Evolutionary conservation across 2,888 invertebrate genomes (phyloP).

Genomic region (Callyntrura guangdongensis): DNA sequence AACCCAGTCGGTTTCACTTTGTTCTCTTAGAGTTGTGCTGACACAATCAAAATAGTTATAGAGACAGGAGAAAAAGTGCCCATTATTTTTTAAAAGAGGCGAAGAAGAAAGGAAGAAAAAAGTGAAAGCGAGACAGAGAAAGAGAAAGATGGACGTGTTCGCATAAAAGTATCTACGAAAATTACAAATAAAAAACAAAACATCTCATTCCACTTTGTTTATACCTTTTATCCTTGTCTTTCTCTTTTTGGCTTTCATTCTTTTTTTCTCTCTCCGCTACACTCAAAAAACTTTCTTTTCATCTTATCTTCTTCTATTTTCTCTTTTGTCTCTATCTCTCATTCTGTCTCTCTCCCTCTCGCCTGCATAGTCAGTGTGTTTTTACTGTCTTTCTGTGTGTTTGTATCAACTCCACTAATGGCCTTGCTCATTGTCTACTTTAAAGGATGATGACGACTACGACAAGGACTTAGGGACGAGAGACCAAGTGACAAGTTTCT

Average conservation of each 20-base stretch:
- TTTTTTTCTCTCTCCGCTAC: not conserved
- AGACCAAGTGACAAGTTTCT: conserved; percentile 29
- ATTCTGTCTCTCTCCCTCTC: not conserved
- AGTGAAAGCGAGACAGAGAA: too few species aligned
- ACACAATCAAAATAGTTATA: too few species aligned
- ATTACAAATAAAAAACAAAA: not conserved
- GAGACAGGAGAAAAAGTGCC: too few species aligned
- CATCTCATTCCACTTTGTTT: not conserved
- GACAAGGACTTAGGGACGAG: not conserved
- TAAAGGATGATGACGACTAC: not conserved
- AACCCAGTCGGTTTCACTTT: too few species aligned
- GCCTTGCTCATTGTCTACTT: conserved; percentile 25
- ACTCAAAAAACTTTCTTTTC: conserved; percentile 10
- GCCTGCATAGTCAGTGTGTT: not conserved
- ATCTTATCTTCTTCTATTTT: not conserved
- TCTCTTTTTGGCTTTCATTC: not conserved
- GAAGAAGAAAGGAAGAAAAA: too few species aligned
- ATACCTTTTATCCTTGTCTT: not conserved
- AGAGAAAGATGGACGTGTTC: too few species aligned
- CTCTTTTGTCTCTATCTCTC: not conserved
- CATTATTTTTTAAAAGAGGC: too few species aligned
- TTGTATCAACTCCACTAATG: conserved; percentile 12
- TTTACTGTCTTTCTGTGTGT: not conserved
- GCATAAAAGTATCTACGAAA: too few species aligned
- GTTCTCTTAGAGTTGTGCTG: too few species aligned